These are phyloP conservation scores for Polydrusus tereticollis DNA, from an alignment of 2,888 invertebrate genomes.

Conservation along the genomic window DNA sequence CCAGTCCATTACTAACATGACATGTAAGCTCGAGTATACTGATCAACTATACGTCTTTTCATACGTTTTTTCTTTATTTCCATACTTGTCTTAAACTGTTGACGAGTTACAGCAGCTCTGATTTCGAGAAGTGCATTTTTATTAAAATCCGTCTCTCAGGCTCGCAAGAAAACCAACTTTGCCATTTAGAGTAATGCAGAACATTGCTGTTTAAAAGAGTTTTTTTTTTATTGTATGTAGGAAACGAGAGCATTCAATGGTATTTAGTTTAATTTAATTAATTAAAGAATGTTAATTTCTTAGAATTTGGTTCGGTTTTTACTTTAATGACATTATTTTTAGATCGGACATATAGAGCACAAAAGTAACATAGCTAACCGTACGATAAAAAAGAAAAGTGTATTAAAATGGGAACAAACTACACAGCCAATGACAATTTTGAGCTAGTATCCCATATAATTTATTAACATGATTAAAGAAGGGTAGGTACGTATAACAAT, in stretches of 20 bases:
- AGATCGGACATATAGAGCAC: background rate
- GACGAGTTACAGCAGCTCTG: constrained; percentile 40
- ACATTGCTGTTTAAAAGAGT: constrained; percentile 26
- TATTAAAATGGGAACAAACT: too few species aligned
- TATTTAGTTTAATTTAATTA: constrained; percentile 46
- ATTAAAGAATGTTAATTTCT: constrained; percentile 44
- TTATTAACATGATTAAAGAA: too few species aligned
- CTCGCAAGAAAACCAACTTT: constrained; percentile 35
- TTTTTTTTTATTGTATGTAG: constrained; percentile 30
- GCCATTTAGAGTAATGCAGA: constrained; percentile 39
- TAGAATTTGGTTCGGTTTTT: constrained; percentile 23
- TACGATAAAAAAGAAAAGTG: background rate
- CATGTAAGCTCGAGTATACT: constrained; percentile 35
- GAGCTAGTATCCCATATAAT: too few species aligned
- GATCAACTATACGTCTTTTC: constrained; percentile 25
- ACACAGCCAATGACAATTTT: too few species aligned
- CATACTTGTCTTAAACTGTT: constrained; percentile 41
- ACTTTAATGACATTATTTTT: constrained; percentile 21
- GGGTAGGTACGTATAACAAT: too few species aligned
- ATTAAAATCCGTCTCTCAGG: constrained; percentile 36
- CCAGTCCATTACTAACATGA: constrained; percentile 41
- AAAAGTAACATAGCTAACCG: background rate
- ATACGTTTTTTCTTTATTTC: constrained; percentile 37
- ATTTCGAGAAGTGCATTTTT: constrained; percentile 47
- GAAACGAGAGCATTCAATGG: constrained; percentile 41